These are phyloP conservation scores for Pyrocoelia pectoralis DNA, from an alignment of 2,888 invertebrate genomes.

Conservation along the genomic window DNA sequence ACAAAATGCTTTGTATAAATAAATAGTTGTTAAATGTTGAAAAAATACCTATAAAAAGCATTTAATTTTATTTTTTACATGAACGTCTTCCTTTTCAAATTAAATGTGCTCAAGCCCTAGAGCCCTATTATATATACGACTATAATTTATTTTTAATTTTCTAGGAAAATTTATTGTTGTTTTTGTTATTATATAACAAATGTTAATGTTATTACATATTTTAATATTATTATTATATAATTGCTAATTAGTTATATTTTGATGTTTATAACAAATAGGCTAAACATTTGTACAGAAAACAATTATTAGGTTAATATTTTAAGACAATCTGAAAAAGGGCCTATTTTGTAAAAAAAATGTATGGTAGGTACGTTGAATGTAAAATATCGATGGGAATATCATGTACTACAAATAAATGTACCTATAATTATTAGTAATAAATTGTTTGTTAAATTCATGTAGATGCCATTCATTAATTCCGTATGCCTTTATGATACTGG, in stretches of 20 bases:
- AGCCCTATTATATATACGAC: constrained; percentile 8
- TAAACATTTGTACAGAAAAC: constrained; percentile 25
- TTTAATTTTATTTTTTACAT: constrained; percentile 20
- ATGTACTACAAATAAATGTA: constrained; percentile 51
- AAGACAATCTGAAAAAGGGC: constrained; percentile 59
- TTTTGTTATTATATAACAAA: constrained; percentile 26
- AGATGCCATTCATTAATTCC: no score
- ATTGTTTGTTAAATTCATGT: constrained; percentile 50
- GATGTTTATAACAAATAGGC: constrained; percentile 18
- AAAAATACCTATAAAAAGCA: constrained; percentile 12
- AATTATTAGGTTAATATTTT: constrained; percentile 27
- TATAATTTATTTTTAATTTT: constrained; percentile 15
- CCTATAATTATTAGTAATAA: constrained; percentile 48
- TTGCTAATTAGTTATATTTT: constrained; percentile 12
- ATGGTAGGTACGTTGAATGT: constrained; percentile 37
- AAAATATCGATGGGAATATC: constrained; percentile 43
- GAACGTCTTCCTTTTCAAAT: constrained; percentile 30
- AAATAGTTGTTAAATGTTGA: constrained; percentile 32
- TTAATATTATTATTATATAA: constrained; percentile 25
- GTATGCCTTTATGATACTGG: no score
- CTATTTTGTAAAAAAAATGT: constrained; percentile 55
- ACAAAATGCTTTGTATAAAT: constrained; percentile 25
- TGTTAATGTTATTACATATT: background rate
- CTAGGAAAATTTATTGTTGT: constrained; percentile 15
- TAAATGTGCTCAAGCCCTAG: constrained; percentile 26